These are phyloP conservation scores for roundworm (Caenorhabditis elegans) DNA, from an alignment of 1,140 invertebrate genomes.

Conservation along the genomic window WBcel235 BX284604.4:6549501-6550000, in stretches of 20 bases:
- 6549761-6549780: background rate
- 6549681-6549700: background rate
- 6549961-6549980: background rate
- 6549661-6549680: no score
- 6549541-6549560: background rate
- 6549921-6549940: background rate
- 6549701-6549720: background rate
- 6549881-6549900: background rate
- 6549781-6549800: background rate
- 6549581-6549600: background rate
- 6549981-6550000: background rate
- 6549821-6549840: conserved; percentile 1
- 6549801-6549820: background rate
- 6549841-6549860: background rate
- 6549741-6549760: background rate
- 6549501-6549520: background rate
- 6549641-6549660: background rate
- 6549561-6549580: background rate
- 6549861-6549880: background rate
- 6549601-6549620: background rate
- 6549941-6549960: background rate
- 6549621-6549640: background rate
- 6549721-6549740: background rate
- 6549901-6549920: background rate
- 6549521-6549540: background rate